phyloP scores from a whole-genome alignment of 2,113 vertebrate genomes.

The Tinamus guttatus region DNA sequence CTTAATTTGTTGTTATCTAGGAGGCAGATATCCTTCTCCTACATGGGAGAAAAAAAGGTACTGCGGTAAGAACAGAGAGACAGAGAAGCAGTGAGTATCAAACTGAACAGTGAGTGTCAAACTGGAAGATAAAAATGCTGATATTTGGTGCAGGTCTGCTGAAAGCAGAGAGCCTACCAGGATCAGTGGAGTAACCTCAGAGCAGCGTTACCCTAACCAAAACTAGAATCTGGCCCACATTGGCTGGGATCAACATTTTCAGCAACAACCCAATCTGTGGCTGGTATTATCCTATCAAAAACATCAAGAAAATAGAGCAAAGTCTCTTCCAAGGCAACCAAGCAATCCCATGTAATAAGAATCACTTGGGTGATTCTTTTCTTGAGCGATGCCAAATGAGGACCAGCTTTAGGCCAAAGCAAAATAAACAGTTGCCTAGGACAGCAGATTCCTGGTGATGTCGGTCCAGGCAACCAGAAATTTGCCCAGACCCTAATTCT shows the following conservation, averaged over 20 bases:
- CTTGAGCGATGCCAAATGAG: not conserved
- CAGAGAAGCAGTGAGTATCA: not conserved
- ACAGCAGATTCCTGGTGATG: not conserved
- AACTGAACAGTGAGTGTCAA: not conserved
- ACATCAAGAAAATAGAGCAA: not conserved
- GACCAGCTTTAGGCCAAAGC: not conserved
- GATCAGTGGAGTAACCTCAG: not conserved
- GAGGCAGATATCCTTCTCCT: conserved; percentile 79
- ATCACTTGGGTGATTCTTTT: not conserved
- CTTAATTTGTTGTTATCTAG: conserved; percentile 79
- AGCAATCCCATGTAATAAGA: not conserved
- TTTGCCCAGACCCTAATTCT: not conserved
- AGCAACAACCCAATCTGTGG: not conserved
- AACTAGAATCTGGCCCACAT: not conserved
- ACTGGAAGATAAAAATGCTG: not conserved
- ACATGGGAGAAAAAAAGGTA: not conserved
- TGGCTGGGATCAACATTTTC: not conserved
- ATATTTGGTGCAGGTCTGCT: not conserved
- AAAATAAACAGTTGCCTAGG: not conserved
- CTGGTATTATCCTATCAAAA: not conserved
- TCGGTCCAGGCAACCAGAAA: not conserved
- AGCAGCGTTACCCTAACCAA: not conserved
- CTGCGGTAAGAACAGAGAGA: not conserved
- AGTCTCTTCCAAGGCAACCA: not conserved
- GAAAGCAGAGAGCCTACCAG: not conserved